Conservation (phyloP, 2,888 invertebrate species). For the Leptopilina drosophilae region DNA sequence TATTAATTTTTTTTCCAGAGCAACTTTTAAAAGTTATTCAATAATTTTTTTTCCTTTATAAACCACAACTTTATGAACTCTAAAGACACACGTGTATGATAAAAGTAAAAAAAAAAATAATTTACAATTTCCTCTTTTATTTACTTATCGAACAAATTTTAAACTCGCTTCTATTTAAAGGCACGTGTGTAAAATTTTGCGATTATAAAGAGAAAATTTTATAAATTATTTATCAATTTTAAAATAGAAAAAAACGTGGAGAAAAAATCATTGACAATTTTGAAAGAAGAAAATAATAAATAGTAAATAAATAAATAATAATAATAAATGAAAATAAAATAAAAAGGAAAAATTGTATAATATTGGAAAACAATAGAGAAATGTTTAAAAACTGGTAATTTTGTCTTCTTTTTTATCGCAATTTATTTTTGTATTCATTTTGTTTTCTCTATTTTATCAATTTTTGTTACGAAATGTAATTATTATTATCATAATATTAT, state of each 20-base stretch:
- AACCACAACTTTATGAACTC: not conserved
- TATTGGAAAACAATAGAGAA: too few species aligned
- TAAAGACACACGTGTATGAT: not conserved
- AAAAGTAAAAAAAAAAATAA: not conserved
- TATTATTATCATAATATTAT: too few species aligned
- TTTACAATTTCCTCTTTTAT: not conserved
- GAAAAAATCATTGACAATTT: too few species aligned
- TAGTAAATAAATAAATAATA: too few species aligned
- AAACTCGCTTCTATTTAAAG: slow-evolving; percentile 3
- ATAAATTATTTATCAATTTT: not conserved
- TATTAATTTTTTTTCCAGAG: not conserved
- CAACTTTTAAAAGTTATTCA: not conserved
- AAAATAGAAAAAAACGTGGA: not conserved
- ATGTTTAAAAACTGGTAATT: too few species aligned
- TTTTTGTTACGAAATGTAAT: too few species aligned
- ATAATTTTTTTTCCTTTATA: not conserved
- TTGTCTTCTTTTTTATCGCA: too few species aligned
- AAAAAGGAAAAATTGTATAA: too few species aligned
- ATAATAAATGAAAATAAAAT: too few species aligned
- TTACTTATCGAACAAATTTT: not conserved
- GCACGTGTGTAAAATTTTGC: too few species aligned
- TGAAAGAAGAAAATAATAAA: too few species aligned
- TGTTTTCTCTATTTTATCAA: not conserved
- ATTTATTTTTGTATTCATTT: not conserved
- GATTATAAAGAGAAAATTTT: not conserved